Conservation (phyloP, 2,113 vertebrate species). For the Noctilio leporinus region DNA sequence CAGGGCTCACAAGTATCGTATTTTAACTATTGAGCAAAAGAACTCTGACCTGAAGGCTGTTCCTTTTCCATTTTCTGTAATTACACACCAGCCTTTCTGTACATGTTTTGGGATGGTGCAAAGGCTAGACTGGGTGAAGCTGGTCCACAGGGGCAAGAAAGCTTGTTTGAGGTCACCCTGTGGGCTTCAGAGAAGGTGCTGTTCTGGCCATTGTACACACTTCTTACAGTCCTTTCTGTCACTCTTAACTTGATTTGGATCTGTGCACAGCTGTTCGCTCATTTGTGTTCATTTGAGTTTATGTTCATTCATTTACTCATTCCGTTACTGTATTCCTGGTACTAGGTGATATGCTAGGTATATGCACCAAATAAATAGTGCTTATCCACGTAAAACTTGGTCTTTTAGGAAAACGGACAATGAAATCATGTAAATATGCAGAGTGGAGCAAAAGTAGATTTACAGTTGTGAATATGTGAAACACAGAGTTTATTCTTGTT, state of each 20-base stretch:
- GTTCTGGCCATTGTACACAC: background rate
- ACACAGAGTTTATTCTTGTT: background rate
- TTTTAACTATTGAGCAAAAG: conserved; percentile 20
- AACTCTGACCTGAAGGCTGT: background rate
- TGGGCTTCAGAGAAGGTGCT: background rate
- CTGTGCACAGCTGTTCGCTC: background rate
- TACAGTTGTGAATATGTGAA: background rate
- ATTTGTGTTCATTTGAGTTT: background rate
- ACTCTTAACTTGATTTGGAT: background rate
- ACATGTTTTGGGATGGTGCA: background rate
- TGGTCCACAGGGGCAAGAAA: background rate
- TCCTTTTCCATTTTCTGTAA: conserved; percentile 6
- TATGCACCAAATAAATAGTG: background rate
- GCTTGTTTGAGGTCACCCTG: background rate
- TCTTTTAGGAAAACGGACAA: background rate
- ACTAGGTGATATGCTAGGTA: background rate
- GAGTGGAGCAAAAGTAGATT: background rate
- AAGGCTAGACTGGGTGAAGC: background rate
- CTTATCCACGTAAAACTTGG: background rate
- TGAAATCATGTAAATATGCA: background rate
- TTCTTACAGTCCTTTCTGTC: background rate
- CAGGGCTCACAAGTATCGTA: background rate
- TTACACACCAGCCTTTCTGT: background rate
- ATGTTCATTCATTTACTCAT: background rate
- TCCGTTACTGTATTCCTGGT: background rate